Percentiles rank a stretch among this genome's conserved stretches.
Conservation (phyloP, 1,140 invertebrate species). For the Harpegnathos saltator region DNA sequence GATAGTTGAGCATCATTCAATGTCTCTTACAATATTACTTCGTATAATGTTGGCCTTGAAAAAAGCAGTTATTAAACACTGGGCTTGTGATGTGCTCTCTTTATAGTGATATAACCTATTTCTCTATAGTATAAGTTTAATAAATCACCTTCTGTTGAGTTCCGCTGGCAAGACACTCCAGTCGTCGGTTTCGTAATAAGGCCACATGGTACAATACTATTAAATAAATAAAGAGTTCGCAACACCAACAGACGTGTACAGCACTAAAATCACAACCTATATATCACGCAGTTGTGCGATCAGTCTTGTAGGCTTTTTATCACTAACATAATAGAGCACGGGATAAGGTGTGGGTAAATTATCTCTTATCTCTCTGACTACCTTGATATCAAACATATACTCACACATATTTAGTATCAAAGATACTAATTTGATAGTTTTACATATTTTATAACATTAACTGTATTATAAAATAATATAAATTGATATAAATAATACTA, state of each 20-base stretch:
- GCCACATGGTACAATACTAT: conserved; percentile 86
- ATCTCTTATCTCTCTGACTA: conserved; percentile 81
- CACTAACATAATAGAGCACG: conserved; percentile 74
- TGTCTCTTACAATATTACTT: background rate
- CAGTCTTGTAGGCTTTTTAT: conserved; percentile 75
- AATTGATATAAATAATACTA: background rate
- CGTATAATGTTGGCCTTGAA: background rate
- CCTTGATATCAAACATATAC: conserved; percentile 71
- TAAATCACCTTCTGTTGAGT: conserved; percentile 91
- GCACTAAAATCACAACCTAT: conserved; percentile 59
- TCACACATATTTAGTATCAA: conserved; percentile 28
- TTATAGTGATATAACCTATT: background rate
- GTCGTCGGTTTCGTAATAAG: conserved; percentile 91
- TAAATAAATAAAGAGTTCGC: conserved; percentile 33
- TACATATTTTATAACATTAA: background rate
- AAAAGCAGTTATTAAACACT: background rate
- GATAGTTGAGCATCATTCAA: too few relatives aligned
- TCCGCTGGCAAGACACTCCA: conserved; percentile 93
- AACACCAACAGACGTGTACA: conserved; percentile 5
- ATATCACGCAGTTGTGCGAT: conserved; percentile 54
- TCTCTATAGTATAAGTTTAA: conserved; percentile 1
- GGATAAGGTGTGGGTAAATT: conserved; percentile 74
- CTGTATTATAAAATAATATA: background rate
- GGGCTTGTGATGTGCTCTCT: background rate
- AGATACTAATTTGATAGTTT: conserved; percentile 11